Conservation (phyloP, 2,888 invertebrate species). For the Dendrolimus pini region DNA sequence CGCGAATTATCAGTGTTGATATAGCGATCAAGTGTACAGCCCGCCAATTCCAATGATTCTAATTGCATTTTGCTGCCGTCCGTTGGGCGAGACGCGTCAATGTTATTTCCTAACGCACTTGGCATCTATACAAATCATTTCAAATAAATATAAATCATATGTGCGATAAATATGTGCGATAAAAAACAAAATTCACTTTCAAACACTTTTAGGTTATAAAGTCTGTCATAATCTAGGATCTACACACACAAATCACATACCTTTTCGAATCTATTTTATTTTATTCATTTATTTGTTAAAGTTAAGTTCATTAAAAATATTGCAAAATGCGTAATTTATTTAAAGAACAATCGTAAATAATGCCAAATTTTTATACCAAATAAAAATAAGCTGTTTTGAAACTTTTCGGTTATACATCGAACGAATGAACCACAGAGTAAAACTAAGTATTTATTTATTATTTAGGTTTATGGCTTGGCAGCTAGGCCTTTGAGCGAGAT, state of each 20-base stretch:
- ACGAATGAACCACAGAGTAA: no score
- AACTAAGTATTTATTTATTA: no score
- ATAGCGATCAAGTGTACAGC: constrained; percentile 87
- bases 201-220: constrained; percentile 29
- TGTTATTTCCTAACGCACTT: constrained; percentile 43
- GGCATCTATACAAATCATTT: constrained; percentile 56
- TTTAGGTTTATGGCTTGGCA: no score
- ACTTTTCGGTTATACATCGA: no score
- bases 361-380: no score
- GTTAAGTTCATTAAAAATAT: no score
- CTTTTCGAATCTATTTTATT: background rate
- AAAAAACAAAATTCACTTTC: constrained; percentile 17
- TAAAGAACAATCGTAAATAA: no score
- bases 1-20: constrained; percentile 82
- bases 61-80: constrained; percentile 69
- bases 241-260: background rate
- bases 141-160: constrained; percentile 23
- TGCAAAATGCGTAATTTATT: no score
- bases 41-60: constrained; percentile 86
- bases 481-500: no score
- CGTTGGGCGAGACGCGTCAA: constrained; percentile 39
- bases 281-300: background rate
- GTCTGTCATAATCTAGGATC: background rate
- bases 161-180: constrained; percentile 15
- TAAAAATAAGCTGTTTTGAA: no score